Base-by-base conservation (phyloP, 2,797 vertebrate genomes). In the Takifugu rubripes region DNA sequence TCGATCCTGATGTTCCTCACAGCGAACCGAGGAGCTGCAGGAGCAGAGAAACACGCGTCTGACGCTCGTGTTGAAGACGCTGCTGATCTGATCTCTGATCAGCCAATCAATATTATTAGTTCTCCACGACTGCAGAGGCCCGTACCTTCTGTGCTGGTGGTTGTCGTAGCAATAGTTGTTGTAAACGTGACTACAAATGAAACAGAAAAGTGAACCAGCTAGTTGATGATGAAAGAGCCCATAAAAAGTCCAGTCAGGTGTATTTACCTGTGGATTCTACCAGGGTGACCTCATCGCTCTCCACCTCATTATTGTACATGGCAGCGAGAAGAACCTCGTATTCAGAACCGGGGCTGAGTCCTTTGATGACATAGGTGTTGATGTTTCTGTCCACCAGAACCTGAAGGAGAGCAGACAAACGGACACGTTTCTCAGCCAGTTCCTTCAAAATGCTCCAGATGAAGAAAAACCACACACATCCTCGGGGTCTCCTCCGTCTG, bases 261-360 rank as follows among this genome's bases (percentile, higher is more conserved):
- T 0, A 45, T 40, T 73, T 90, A 98, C 96, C 82, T 2, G 96
- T 98, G 52, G 90, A 86, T 66, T 94, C 92, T 0, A 92, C 69
- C 4, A 93, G 80, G 6, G 90, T 74, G 12, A 94, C 78, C 31
- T 87, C 85, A 24, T 95, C 92, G 0, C 94, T 98, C 90, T 98
- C 95, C 0, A 82, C 87, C 45, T 95, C 91, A 24, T 96, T 93
- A 0, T 64, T 75, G 68, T 94, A 94, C 16, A 95, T 70, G 2
- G 93, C 96, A 5, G 92, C 78, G 6, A 98, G 86, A 0, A 93
- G 92, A 25, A 98, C 93, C 70, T 96, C 93, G 26, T 98, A 98
- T 56, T 96, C 93, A 0, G 91, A 92, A 51, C 81, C 31, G 0
- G 94, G 88, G 7, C 83, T 70, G 46, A 99, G 91, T 15, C 91